A percentile compares a stretch with the other conserved stretches of the same genome.
Evolutionary conservation across 2,113 vertebrate species (phyloP).

Genomic region (Cavia aperea): DNA sequence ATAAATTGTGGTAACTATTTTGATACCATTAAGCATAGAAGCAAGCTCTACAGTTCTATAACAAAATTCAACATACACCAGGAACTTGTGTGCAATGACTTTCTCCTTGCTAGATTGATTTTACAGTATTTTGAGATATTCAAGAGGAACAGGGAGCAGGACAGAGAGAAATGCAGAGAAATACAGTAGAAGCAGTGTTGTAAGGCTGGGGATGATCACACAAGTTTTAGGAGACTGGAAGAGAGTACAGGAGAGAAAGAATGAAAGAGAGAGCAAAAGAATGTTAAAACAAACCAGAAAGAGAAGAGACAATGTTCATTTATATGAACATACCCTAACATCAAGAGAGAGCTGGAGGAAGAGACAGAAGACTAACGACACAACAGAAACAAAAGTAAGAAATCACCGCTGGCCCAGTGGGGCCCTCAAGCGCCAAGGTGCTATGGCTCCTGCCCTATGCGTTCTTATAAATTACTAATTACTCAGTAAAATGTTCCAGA

Average conservation of each 20-base stretch:
- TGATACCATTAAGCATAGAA: background rate
- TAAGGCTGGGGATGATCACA: background rate
- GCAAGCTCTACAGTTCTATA: background rate
- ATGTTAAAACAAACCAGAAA: background rate
- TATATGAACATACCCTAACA: background rate
- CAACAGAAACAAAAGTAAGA: background rate
- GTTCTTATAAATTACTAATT: background rate
- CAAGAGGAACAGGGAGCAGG: too few relatives aligned
- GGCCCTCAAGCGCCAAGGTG: too few relatives aligned
- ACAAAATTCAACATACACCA: background rate
- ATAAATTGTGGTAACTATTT: background rate
- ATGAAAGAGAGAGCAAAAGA: background rate
- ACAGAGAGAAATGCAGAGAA: too few relatives aligned
- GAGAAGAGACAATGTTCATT: background rate
- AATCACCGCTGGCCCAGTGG: background rate
- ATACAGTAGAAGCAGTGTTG: background rate
- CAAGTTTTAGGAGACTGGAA: background rate
- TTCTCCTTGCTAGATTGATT: background rate
- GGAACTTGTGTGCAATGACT: background rate
- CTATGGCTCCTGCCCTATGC: background rate
- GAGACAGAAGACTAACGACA: background rate
- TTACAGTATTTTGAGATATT: background rate
- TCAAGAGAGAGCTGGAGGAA: background rate
- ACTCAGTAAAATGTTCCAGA: background rate
- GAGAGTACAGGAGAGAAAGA: background rate